Evolutionary conservation across 64 coral and sea anemone species (phyloP).

Genomic region (Pachyseris speciosa): DNA sequence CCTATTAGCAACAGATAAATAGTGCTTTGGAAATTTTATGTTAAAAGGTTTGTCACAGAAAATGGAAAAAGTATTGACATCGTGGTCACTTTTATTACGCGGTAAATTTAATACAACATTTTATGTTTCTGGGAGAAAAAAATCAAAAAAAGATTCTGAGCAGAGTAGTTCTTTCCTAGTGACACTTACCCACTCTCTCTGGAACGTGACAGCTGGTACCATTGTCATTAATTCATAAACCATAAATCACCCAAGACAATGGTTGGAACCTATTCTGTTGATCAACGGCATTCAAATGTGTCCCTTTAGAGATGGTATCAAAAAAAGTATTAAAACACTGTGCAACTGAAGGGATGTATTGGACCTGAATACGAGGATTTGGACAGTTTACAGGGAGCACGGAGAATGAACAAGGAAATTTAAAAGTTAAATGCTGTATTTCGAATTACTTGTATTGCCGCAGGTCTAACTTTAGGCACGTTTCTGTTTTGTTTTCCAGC

Average conservation of each 20-base stretch:
- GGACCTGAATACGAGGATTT: too few species aligned
- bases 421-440: too few species aligned
- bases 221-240: background rate
- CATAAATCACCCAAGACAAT: background rate
- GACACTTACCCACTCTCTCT: background rate
- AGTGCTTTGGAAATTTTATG: conserved; percentile 3
- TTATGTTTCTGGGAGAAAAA: background rate
- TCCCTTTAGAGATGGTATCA: background rate
- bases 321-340: too few species aligned
- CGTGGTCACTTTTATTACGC: background rate
- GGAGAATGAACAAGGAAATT: too few species aligned
- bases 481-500: background rate
- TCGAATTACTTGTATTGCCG: background rate
- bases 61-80: background rate
- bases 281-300: background rate
- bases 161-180: background rate
- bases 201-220: background rate
- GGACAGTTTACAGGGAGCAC: too few species aligned
- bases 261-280: background rate
- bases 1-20: background rate
- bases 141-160: too few species aligned
- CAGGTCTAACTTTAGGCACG: background rate
- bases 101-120: background rate
- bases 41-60: background rate
- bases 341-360: too few species aligned